Conservation (phyloP, 1,140 invertebrate species). For the Leptonema lineaticorne region DNA sequence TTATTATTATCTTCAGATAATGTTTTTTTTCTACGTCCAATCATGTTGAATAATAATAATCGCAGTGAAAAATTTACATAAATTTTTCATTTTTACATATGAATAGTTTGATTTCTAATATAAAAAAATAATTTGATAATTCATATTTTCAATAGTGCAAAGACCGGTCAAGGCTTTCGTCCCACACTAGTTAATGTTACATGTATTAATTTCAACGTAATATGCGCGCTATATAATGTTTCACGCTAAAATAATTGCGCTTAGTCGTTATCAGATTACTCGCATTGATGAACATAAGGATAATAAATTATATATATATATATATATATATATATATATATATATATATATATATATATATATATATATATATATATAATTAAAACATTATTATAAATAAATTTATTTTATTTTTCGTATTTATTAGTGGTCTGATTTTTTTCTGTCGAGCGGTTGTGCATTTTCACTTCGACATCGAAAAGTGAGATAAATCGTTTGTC, state of each 20-base stretch:
- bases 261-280: neutral
- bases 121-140: neutral
- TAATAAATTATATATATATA: too few species aligned
- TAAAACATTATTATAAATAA: too few species aligned
- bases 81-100: too few species aligned
- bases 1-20: neutral
- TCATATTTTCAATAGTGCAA: constrained; percentile 10
- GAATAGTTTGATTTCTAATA: too few species aligned
- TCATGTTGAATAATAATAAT: too few species aligned
- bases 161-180: constrained; percentile 14
- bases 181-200: constrained; percentile 7
- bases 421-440: too few species aligned
- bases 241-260: neutral
- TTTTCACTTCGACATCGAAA: neutral
- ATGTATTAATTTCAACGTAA: constrained; percentile 9
- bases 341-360: too few species aligned
- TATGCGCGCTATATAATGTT: neutral
- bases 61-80: too few species aligned
- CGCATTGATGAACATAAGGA: neutral
- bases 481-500: constrained; percentile 7
- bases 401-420: too few species aligned
- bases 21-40: too few species aligned
- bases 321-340: too few species aligned
- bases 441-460: neutral
- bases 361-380: too few species aligned